Evolutionary conservation across 2,113 vertebrate genomes (phyloP).

Genomic region (Antigone vipio): DNA sequence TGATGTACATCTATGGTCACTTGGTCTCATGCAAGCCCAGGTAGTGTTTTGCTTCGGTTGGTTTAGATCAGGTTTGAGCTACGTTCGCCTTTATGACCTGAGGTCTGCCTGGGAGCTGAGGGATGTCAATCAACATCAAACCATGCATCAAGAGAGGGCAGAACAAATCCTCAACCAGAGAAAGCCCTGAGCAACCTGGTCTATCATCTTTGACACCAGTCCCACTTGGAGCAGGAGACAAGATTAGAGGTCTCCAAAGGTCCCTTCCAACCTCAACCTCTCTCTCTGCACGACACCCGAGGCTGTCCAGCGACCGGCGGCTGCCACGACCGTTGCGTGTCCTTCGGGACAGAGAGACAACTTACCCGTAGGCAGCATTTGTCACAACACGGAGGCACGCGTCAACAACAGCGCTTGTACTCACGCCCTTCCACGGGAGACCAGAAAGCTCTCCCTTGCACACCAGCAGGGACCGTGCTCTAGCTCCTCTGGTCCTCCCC

Average conservation of each 20-base stretch:
- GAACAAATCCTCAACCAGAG: neutral
- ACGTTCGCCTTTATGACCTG: neutral
- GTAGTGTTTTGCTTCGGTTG: accelerated
- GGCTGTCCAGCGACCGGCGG: neutral
- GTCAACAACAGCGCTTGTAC: slow-evolving; percentile 17
- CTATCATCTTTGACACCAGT: neutral
- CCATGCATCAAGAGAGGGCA: neutral
- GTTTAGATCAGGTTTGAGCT: neutral
- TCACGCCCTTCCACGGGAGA: slow-evolving; percentile 47
- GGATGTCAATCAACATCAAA: neutral
- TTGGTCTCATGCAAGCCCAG: neutral
- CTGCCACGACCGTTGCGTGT: neutral
- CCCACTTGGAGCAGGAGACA: neutral
- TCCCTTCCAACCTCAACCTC: neutral
- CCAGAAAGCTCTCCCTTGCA: slow-evolving; percentile 27
- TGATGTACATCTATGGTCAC: neutral
- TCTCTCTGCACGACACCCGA: neutral
- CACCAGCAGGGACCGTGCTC: neutral
- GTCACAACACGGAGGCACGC: neutral
- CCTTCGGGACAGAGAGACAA: neutral
- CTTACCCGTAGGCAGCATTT: slow-evolving; percentile 36
- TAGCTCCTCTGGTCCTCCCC: slow-evolving; percentile 47
- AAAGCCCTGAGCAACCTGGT: neutral
- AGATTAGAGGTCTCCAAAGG: neutral
- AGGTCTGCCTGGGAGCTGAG: neutral